Base-by-base conservation (phyloP, 1,140 invertebrate genomes). In the Drosophila sp. region DNA sequence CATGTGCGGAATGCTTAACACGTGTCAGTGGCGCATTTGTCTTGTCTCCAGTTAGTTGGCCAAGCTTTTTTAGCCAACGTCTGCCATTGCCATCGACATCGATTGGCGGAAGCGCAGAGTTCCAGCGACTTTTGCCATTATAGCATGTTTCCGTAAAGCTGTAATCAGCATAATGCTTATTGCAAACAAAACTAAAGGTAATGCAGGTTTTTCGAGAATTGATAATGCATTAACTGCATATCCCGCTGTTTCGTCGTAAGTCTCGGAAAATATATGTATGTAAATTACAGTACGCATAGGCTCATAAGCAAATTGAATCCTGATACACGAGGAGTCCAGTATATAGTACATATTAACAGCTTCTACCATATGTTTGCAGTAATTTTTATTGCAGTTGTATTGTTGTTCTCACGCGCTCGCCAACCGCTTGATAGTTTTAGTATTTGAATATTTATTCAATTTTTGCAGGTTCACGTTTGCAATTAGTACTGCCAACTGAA, bases 1-100 rank as follows among this genome's bases (percentile, higher is more conserved):
- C 71, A 87, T 86, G 78, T 81, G 82, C 63, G 78, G 81, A 81
- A 86, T 86, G 78, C 78, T 82, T 65, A 86, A 86, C 82, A 86
- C 81, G 81, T 86, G 81, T 86, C 81, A 87, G 62, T 62, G 72
- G 48, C 64, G 58, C 80, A 83, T 76, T 81, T 86, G 65, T 67
- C 64, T 67, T 51, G 66, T 56, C 59, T 66, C 27, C 58, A 36
- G 13, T 25, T 56, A n/a, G 34, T 21, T 27, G 1, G 13, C 51
- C 9, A 21, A 14, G n/a, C n/a, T n/a, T n/a, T n/a, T n/a, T 40
- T 58, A 41, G 40, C 34, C 21, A 53, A 18, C 16, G 51, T 13
- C 21, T 41, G 4, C 46, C 27, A 29, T 29, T 6, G 27, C 1
- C 27, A 29, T 29, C 46, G 58, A 16, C 32, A 59, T 38, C 36